A percentile compares a stretch with the other conserved stretches of the same genome.
Evolutionary conservation across 2,888 invertebrate species (phyloP).

Genomic region (Campoletis raptor): DNA sequence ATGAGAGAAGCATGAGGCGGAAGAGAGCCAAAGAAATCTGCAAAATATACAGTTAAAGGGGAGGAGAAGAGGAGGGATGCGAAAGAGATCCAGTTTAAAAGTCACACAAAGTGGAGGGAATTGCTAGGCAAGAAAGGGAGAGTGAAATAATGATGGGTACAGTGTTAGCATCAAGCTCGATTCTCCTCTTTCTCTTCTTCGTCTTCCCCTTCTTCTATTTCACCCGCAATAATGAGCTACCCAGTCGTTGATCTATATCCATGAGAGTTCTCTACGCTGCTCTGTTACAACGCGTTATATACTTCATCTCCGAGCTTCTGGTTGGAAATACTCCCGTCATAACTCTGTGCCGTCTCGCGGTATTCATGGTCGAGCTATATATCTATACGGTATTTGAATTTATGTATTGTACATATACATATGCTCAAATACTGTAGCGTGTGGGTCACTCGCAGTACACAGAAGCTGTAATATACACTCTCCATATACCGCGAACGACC

Average conservation of each 20-base stretch:
- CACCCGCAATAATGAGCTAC: slow-evolving; percentile 37
- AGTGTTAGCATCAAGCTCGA: slow-evolving; percentile 41
- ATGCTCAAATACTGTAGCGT: neutral
- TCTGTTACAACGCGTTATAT: slow-evolving; percentile 40
- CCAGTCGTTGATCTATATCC: slow-evolving; percentile 49
- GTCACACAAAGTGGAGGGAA: slow-evolving; percentile 50
- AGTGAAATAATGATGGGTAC: slow-evolving; percentile 44
- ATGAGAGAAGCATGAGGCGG: slow-evolving; percentile 18
- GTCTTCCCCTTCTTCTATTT: slow-evolving; percentile 14
- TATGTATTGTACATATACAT: neutral
- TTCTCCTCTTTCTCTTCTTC: slow-evolving; percentile 20
- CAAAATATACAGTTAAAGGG: slow-evolving; percentile 20
- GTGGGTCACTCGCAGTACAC: slow-evolving; percentile 7
- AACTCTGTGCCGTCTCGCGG: slow-evolving; percentile 21
- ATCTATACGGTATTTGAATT: neutral
- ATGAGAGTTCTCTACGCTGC: slow-evolving; percentile 51
- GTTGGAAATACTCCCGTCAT: slow-evolving; percentile 27
- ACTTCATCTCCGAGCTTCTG: slow-evolving; percentile 43
- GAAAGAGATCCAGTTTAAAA: slow-evolving; percentile 51
- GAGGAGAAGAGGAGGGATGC: slow-evolving; percentile 7
- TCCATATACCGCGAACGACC: slow-evolving; percentile 1
- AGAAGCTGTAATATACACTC: neutral
- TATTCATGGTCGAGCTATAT: neutral
- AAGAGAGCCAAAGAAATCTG: slow-evolving; percentile 57
- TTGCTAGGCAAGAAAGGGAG: slow-evolving; percentile 39